Conservation (phyloP, 2,113 vertebrate genomes). For the Blennius ocellaris region DNA sequence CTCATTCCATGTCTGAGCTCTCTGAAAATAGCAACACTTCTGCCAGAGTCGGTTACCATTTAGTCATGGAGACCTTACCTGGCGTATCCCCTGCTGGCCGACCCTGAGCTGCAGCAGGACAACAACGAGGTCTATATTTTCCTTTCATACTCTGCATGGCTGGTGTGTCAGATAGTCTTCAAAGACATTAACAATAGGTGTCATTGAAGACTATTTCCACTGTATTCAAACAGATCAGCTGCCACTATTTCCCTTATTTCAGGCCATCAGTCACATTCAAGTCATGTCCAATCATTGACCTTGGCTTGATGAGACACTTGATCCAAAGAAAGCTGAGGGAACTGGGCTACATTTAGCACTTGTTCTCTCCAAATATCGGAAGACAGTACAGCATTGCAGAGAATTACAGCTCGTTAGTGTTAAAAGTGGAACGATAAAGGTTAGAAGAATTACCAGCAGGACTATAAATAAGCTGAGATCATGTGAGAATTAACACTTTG, state of each 20-base stretch:
- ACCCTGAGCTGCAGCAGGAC: constrained; percentile 32
- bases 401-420: constrained; percentile 6
- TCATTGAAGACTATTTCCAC: constrained; percentile 50
- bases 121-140: constrained; percentile 25
- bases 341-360: neutral
- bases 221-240: constrained; percentile 46
- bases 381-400: neutral
- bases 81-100: constrained; percentile 25
- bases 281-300: constrained; percentile 37
- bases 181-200: constrained; percentile 53
- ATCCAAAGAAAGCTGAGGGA: constrained; percentile 18
- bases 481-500: neutral
- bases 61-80: constrained; percentile 42
- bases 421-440: neutral
- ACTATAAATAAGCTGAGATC: neutral
- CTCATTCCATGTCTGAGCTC: constrained; percentile 49
- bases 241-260: constrained; percentile 50
- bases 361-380: neutral
- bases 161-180: constrained; percentile 54
- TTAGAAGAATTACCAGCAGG: neutral
- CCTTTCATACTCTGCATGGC: constrained; percentile 22
- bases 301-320: constrained; percentile 28
- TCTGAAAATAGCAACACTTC: constrained; percentile 59
- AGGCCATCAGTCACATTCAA: constrained; percentile 46
- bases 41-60: constrained; percentile 21